A percentile compares a stretch with the other conserved stretches of the same genome.
Evolutionary conservation across 2,113 vertebrate species (phyloP).

Genomic region (Manacus vitellinus): DNA sequence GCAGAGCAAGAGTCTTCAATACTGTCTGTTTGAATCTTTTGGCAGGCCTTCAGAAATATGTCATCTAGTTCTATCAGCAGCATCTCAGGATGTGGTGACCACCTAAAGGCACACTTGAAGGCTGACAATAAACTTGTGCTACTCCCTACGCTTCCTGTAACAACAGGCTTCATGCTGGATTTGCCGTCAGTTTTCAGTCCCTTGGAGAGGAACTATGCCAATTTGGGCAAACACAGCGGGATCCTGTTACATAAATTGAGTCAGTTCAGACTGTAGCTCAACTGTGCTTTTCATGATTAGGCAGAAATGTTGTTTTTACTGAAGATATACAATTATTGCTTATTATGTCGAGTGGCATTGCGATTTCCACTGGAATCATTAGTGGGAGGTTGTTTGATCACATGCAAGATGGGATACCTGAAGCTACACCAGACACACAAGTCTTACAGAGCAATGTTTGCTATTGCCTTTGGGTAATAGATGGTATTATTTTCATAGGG

Average conservation of each 20-base stretch:
- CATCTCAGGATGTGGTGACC: constrained; percentile 65
- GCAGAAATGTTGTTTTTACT: neutral
- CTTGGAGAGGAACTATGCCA: constrained; percentile 60
- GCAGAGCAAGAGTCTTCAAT: neutral
- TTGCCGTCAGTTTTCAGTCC: constrained; percentile 26
- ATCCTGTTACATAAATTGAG: constrained; percentile 45
- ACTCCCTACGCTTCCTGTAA: constrained; percentile 48
- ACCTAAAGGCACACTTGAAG: constrained; percentile 65
- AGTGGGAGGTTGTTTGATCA: neutral
- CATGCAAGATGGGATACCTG: neutral
- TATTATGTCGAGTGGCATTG: neutral
- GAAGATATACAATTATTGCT: neutral
- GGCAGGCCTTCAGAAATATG: constrained; percentile 65
- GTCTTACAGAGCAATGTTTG: neutral
- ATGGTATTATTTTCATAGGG: neutral
- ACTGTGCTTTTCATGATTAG: constrained; percentile 33
- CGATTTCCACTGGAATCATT: neutral
- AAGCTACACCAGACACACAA: neutral
- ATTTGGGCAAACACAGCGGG: constrained; percentile 43
- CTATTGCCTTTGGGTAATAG: neutral
- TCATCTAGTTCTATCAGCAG: constrained; percentile 50
- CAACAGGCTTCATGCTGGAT: constrained; percentile 51
- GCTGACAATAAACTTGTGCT: constrained; percentile 68
- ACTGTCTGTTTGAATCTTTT: constrained; percentile 44
- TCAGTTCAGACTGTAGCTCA: constrained; percentile 8